These are phyloP conservation scores for Polyergus mexicanus DNA, from an alignment of 1,140 invertebrate genomes.

Conservation along the genomic window DNA sequence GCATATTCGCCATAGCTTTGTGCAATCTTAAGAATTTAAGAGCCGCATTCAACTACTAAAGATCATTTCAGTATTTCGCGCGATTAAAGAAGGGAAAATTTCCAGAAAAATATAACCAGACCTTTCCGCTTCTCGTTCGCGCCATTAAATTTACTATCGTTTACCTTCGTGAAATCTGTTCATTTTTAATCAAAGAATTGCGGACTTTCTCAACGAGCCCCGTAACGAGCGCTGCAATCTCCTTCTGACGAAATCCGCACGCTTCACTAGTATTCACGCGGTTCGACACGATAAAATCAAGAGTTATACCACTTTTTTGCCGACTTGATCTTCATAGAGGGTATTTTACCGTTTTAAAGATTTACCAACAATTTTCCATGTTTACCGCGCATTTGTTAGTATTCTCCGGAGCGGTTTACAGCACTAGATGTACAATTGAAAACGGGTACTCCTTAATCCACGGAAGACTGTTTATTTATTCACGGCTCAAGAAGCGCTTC, in stretches of 20 bases:
- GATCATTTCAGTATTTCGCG: background rate
- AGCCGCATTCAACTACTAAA: background rate
- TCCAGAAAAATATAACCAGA: background rate
- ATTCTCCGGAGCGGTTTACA: conserved; percentile 40
- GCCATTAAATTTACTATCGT: background rate
- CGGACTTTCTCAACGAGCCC: background rate
- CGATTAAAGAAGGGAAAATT: background rate
- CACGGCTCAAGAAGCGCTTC: conserved; percentile 68
- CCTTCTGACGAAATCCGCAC: background rate
- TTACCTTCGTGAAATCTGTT: background rate
- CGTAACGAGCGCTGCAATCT: background rate
- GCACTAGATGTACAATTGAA: conserved; percentile 36
- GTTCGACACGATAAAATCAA: background rate
- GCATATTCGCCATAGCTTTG: conserved; percentile 3
- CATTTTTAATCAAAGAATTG: background rate
- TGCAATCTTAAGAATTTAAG: conserved; percentile 36
- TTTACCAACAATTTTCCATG: conserved; percentile 71
- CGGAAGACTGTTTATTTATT: conserved; percentile 77
- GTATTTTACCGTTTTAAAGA: conserved; percentile 43
- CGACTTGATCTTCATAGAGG: conserved; percentile 7
- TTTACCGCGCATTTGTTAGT: conserved; percentile 75
- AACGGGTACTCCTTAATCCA: conserved; percentile 71
- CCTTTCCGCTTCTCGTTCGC: background rate
- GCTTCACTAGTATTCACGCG: background rate
- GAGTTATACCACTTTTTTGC: conserved; percentile 12